Evolutionary conservation across 2,113 vertebrate species (phyloP).

Genomic region (Poeciliopsis retropinna): DNA sequence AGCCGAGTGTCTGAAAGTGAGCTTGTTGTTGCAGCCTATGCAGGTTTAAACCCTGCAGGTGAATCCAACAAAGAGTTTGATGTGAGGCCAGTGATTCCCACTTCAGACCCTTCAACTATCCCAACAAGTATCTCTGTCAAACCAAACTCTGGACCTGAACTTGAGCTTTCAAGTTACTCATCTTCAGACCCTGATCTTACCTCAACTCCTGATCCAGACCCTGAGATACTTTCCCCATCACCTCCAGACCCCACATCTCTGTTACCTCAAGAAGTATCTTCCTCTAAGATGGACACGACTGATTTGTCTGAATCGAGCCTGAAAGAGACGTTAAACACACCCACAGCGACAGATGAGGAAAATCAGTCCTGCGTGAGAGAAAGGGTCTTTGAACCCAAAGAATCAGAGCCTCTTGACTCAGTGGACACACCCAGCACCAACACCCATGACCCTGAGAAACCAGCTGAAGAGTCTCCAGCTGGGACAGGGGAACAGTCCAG

Average conservation of each 20-base stretch:
- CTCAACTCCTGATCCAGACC: conserved; percentile 30
- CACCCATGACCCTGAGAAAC: conserved; percentile 20
- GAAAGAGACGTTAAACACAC: conserved; percentile 18
- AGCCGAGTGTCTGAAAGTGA: conserved; percentile 46
- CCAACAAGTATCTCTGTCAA: neutral
- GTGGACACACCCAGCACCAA: conserved; percentile 15
- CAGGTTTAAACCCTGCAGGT: conserved; percentile 30
- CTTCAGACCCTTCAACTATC: conserved; percentile 14
- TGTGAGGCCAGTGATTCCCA: conserved; percentile 10
- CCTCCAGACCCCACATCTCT: conserved; percentile 17
- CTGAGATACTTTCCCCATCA: conserved; percentile 23
- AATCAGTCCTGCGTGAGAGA: conserved; percentile 24
- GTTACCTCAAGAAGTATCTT: conserved; percentile 47
- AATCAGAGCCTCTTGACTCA: conserved; percentile 35
- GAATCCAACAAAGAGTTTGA: conserved; percentile 36
- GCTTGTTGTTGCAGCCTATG: neutral
- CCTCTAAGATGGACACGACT: conserved; percentile 28
- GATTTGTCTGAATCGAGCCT: conserved; percentile 10
- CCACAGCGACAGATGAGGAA: conserved; percentile 12
- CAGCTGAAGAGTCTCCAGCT: conserved; percentile 43
- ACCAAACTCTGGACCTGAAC: conserved; percentile 22
- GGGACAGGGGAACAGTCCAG: conserved; percentile 18
- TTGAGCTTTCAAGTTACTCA: conserved; percentile 17
- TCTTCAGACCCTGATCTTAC: conserved; percentile 28
- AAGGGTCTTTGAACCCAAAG: conserved; percentile 18